These are phyloP conservation scores for Prenolepis imparis DNA, from an alignment of 2,888 invertebrate genomes.

Conservation along the genomic window DNA sequence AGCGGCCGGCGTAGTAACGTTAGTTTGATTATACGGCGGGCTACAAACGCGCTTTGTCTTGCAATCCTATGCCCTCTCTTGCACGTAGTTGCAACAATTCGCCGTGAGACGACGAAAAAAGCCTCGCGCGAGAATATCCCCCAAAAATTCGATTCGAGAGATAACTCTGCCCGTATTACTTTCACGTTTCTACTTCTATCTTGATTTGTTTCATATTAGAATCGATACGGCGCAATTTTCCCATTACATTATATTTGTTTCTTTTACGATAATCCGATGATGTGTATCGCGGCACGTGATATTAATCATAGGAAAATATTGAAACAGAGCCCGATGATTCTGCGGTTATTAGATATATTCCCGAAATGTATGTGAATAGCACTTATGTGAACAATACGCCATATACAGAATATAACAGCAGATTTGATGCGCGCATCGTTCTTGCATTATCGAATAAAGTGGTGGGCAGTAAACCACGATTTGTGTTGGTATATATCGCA, in stretches of 20 bases:
- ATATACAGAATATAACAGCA: constrained; percentile 2
- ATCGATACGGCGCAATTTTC: background rate
- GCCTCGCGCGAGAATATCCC: background rate
- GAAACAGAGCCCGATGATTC: background rate
- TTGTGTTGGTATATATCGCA: constrained; percentile 59
- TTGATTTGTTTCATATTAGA: background rate
- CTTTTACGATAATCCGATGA: background rate
- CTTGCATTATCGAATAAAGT: constrained; percentile 59
- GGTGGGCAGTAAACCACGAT: constrained; percentile 68
- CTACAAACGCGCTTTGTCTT: constrained; percentile 57
- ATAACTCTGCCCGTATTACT: background rate
- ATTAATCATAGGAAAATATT: constrained; percentile 27
- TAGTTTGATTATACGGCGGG: constrained; percentile 72
- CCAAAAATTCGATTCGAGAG: background rate
- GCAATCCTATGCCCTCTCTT: background rate
- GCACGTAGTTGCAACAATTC: constrained; percentile 45
- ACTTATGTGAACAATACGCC: constrained; percentile 45
- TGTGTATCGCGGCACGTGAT: background rate
- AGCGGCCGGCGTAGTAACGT: constrained; percentile 73
- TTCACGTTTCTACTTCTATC: background rate
- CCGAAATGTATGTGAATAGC: constrained; percentile 29
- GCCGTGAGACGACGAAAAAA: constrained; percentile 44
- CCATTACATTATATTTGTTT: background rate
- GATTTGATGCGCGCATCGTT: constrained; percentile 41
- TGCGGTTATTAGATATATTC: constrained; percentile 29